phyloP scores from a whole-genome alignment of 2,113 vertebrate species.

The Poeciliopsis turrubarensis region DNA sequence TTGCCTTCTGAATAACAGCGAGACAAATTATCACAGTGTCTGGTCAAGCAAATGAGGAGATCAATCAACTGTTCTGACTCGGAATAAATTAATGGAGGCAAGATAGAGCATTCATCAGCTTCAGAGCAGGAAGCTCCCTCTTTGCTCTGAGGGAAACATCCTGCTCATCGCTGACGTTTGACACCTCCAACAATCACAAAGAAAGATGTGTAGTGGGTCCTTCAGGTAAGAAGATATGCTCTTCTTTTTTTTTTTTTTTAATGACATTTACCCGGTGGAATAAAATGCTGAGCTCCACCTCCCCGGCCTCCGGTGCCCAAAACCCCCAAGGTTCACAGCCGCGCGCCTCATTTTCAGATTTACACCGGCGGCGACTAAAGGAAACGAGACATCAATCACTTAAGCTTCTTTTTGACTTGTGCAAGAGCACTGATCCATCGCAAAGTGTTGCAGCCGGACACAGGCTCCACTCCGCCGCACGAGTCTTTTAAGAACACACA shows the following conservation, averaged over 20 bases:
- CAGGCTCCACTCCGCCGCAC: slow-evolving; percentile 34
- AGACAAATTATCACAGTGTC: background rate
- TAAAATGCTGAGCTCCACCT: background rate
- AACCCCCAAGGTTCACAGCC: background rate
- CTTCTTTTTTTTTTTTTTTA: background rate
- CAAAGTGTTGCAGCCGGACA: slow-evolving; percentile 47
- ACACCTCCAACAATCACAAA: background rate
- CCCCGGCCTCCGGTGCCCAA: background rate
- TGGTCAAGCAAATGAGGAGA: background rate
- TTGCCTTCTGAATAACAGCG: background rate
- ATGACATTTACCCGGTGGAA: background rate
- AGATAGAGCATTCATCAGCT: background rate
- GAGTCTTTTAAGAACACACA: slow-evolving; percentile 6
- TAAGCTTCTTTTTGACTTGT: slow-evolving; percentile 63
- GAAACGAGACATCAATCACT: slow-evolving; percentile 67
- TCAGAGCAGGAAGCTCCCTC: background rate
- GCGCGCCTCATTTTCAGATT: slow-evolving; percentile 20
- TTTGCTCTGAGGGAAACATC: background rate
- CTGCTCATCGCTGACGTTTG: background rate
- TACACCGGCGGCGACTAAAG: slow-evolving; percentile 43
- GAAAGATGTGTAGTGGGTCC: too few species aligned
- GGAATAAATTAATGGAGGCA: background rate
- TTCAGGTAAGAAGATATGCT: background rate
- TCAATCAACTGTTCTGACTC: background rate
- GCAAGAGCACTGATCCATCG: slow-evolving; percentile 66